Evolutionary conservation across 2,888 invertebrate species (phyloP), one percentile per base, ranked within the genome.

Genomic region (Coenonympha arcania): DNA sequence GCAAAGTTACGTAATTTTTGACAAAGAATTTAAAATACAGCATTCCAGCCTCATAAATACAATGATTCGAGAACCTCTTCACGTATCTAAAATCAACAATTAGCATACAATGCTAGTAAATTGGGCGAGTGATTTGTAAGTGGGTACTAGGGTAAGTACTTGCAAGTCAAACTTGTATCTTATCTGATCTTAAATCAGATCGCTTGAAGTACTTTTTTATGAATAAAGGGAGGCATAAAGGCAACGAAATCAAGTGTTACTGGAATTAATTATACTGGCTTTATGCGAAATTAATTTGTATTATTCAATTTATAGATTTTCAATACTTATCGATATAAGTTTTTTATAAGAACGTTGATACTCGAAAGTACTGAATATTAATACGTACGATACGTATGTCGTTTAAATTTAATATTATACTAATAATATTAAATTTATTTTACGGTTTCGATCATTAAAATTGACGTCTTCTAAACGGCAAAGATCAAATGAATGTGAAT

Each of bases 111-210:
- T 70, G 65, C 65, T 68, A 64, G 59, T 62, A 77, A 81, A 84
- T 80, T 82, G 76, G 76, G 73, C 76, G 75, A 67, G 66, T 73
- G 74, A 81, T 78, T 78, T 66, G 61, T 55, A 61, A 74, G 69
- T 71, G 65, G 54, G 56, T 68, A 73, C 63, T 65, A 64, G 61
- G 59, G 60, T 62, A 67, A 76, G 76, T 70, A 72, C 67, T n/a
- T n/a, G n/a, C 39, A 65, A 74, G 73, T 75, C 58, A 70, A 71
- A 67, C 66, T 58, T 62, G 46, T 57, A 51, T 56, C 57, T 57
- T 61, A 79, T 79, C 66, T 75, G 70, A 82, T 79, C 79, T 77
- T 41, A 53, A 61, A 64, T 69, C 64, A 48, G 50, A 52, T 52
- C 52, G 39, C 16, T 52, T 55, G 6, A 30, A 47, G 50, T 46